Base-by-base conservation (phyloP, 1,140 invertebrate species). In the Yoshiicerus persimilis region DNA sequence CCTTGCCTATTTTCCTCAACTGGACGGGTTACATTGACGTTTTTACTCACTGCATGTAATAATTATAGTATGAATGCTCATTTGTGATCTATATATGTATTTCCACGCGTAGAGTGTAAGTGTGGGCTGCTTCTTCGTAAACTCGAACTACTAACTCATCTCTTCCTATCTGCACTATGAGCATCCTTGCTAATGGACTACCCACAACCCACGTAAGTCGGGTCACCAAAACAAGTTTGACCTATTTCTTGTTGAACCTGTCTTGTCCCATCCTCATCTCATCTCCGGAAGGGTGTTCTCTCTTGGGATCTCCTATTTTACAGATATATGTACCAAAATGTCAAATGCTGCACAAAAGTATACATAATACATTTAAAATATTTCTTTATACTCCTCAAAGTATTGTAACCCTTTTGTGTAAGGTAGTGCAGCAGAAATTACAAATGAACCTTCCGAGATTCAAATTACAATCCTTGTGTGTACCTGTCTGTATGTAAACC, bases 141-240 rank as follows among this genome's bases (percentile, higher is more conserved):
- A 56, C 20, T n/a, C 6, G 47, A 2, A 56, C 47, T 56, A 56
- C 13, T 56, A 56, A 56, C 47, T 56, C 47, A 56, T 56, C 47
- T 56, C n/a, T 56, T 47, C 13, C 41, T 4, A n/a, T n/a, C n/a
- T n/a, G n/a, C n/a, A n/a, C n/a, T 11, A 8, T 32, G 9, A 70
- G n/a, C 41, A 70, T 70, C n/a, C 27, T 70, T 70, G 5, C 66
- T 70, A 70, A 70, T 70, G 66, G 66, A 70, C 66, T 70, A 30
- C 66, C 30, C 66, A 30, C 25, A 32, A 4, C 13, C 30, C 30
- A 4, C 5, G 13, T 70, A 10, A 84, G 41, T 38, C 83, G 83
- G 83, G 83, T 84, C 83, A 84, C 83, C 83, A 84, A 84, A 84
- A 84, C 83, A 84, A 84, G 83, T 84, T 84, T 84, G 83, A 84